A percentile compares a stretch with the other conserved stretches of the same genome.
Evolutionary conservation across 2,797 vertebrate genomes (phyloP).

Genomic region (Alauda arvensis): DNA sequence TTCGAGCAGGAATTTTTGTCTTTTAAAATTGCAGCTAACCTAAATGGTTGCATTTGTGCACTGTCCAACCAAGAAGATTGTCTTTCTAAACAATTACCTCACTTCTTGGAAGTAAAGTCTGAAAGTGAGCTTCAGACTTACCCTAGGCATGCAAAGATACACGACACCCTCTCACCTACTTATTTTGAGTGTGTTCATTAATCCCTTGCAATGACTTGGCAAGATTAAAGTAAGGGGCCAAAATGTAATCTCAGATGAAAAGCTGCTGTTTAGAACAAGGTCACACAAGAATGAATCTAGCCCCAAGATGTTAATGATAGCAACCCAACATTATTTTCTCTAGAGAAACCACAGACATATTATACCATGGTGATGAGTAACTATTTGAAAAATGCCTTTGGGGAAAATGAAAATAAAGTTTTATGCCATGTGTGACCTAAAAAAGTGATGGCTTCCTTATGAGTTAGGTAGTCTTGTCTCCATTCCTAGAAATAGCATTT

Average conservation of each 20-base stretch:
- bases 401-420: neutral
- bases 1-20: neutral
- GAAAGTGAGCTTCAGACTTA: neutral
- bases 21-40: neutral
- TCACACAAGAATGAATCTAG: neutral
- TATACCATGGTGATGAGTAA: neutral
- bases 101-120: neutral
- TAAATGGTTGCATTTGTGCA: neutral
- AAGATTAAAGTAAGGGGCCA: neutral
- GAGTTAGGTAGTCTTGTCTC: neutral
- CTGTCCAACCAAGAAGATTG: neutral
- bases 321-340: neutral
- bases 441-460: neutral
- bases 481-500: neutral
- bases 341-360: neutral
- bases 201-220: neutral
- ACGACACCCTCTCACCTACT: neutral
- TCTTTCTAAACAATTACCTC: conserved; percentile 20
- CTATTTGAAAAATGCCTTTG: conserved; percentile 11
- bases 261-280: neutral
- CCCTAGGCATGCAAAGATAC: neutral
- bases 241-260: neutral
- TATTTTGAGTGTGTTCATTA: neutral
- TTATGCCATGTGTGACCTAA: conserved; percentile 13
- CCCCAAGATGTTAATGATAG: neutral